Evolutionary conservation across 1,140 invertebrate species (phyloP).

Genomic region (Drosophila rhopaloa): DNA sequence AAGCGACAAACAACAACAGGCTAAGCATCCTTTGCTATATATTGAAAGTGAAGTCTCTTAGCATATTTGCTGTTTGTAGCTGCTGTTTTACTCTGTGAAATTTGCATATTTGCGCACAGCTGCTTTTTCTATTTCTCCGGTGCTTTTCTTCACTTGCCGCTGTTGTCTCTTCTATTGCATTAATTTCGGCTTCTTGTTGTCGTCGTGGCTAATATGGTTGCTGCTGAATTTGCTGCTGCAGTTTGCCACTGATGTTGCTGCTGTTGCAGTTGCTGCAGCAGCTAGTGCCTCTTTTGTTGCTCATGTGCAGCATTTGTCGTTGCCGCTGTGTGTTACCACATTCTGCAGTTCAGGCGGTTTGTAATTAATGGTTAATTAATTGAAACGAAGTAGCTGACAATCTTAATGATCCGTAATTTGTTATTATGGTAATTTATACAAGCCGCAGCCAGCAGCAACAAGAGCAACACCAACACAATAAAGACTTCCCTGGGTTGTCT

Average conservation of each 20-base stretch:
- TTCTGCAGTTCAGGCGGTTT: constrained; percentile 79
- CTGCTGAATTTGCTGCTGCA: constrained; percentile 34
- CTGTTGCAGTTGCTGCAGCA: constrained; percentile 18
- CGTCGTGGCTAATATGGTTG: constrained; percentile 69
- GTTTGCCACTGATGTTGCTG: constrained; percentile 21
- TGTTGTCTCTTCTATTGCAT: constrained; percentile 75
- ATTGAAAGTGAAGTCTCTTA: constrained; percentile 83
- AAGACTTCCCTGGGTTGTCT: constrained; percentile 57
- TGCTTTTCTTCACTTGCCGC: constrained; percentile 74
- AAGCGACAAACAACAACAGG: constrained; percentile 75
- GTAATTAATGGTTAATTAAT: constrained; percentile 84
- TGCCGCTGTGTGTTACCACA: constrained; percentile 77
- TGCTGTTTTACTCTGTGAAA: constrained; percentile 76
- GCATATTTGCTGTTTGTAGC: constrained; percentile 66
- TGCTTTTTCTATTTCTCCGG: constrained; percentile 66
- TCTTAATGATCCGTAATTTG: constrained; percentile 83
- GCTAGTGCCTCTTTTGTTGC: constrained; percentile 52
- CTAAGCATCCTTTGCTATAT: constrained; percentile 76
- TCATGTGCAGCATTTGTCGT: constrained; percentile 79
- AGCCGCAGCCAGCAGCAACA: constrained; percentile 48
- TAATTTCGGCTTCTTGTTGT: constrained; percentile 78
- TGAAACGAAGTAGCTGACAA: constrained; percentile 83
- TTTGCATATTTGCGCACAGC: constrained; percentile 80
- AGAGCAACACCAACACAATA: constrained; percentile 70
- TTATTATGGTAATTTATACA: constrained; percentile 84